Evolutionary conservation across 2,797 vertebrate species (phyloP), one percentile per base, ranked within the genome.

Genomic region (Acanthopagrus latus): DNA sequence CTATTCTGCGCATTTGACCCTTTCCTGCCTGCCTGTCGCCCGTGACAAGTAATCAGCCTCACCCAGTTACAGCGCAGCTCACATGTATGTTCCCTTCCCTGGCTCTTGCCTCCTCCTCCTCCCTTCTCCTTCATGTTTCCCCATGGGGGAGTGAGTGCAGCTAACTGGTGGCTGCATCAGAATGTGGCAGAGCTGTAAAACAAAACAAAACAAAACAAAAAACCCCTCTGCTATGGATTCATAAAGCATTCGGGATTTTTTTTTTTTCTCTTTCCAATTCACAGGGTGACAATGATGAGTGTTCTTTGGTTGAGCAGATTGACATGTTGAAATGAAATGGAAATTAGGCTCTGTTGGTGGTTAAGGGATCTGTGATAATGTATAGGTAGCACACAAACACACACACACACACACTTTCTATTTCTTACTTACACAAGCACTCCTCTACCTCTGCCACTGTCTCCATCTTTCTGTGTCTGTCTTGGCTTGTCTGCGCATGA

Each of bases 221-320:
- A 52, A 54, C 69, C 63, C 52, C 25, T 64, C n/a, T 69, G 51
- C 62, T 46, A 47, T 74, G 57, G 47, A 79, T 82, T 86, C 60
- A 83, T 78, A 72, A 79, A 83, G 74, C 78, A 51, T 78, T 80
- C 58, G 83, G 79, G 74, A 85, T 77, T 80, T 71, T 81, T 20
- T 29, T 50, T n/a, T 33, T 33, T 33, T 7, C 3, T 7, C 7
- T 33, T 51, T 52, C 14, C 27, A 62, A 56, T 79, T 71, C 67
- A 81, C 27, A 56, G 8, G 77, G 1, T 75, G 58, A 78, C 70
- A 71, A 85, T 80, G 47, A 82, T 43, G 33, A 50, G 23, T 57
- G 25, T 64, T 76, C 59, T 59, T 63, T 74, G 47, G 52, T 64
- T 78, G 17, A 85, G 67, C 50, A 77, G 66, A 82, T 48, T 88